Percentiles rank a stretch among this genome's conserved stretches.
Conservation (phyloP, 2,888 invertebrate species). For the Adelphocoris suturalis region DNA sequence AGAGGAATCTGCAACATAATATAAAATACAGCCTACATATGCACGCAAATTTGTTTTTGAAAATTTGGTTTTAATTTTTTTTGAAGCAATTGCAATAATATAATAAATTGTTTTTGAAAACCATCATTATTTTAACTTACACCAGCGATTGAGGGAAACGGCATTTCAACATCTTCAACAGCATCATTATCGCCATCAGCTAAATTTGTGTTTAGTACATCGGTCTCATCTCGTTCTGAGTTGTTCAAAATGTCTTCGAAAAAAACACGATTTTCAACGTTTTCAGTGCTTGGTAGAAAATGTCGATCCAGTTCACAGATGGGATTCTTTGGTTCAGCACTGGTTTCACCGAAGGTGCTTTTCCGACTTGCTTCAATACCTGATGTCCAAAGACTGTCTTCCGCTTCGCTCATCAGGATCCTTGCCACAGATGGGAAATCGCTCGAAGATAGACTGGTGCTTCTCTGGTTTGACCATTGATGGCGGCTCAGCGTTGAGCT, state of each 20-base stretch:
- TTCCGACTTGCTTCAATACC: background rate
- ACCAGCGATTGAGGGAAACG: background rate
- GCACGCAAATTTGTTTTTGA: no score
- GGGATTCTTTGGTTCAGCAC: background rate
- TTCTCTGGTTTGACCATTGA: conserved; percentile 38
- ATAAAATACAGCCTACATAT: no score
- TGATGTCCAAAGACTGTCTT: background rate
- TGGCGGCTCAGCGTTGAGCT: conserved; percentile 35
- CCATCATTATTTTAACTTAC: background rate
- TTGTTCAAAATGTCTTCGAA: conserved; percentile 38
- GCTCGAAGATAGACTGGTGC: background rate
- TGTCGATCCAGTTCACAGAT: background rate
- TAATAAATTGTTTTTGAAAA: no score
- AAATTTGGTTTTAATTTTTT: no score
- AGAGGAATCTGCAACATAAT: no score
- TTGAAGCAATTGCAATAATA: no score
- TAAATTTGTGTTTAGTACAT: background rate
- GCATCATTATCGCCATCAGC: background rate
- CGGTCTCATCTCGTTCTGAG: background rate
- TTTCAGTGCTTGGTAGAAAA: background rate
- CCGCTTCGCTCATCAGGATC: conserved; percentile 21
- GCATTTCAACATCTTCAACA: background rate
- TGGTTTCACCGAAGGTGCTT: background rate
- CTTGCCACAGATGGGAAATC: background rate
- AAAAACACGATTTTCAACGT: background rate